These are phyloP conservation scores for Somateria mollissima DNA, from an alignment of 2,797 vertebrate genomes.

Conservation along the genomic window DNA sequence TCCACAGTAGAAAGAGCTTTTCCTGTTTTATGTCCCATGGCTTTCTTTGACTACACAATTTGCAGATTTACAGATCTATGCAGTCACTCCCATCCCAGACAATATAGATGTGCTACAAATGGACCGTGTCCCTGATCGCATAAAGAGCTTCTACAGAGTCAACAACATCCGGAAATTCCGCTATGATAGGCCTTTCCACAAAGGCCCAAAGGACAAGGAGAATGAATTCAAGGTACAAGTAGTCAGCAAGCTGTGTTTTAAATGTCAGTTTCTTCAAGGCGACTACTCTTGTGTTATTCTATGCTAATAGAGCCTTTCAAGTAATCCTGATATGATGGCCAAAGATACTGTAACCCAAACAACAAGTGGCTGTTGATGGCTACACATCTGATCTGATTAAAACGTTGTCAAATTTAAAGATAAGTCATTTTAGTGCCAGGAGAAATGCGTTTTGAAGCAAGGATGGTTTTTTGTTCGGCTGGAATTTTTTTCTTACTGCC, in stretches of 20 bases:
- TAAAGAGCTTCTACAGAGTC: conserved; percentile 99
- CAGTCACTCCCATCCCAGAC: conserved; percentile 95
- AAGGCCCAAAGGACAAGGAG: conserved; percentile 96
- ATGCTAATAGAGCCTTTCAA: neutral
- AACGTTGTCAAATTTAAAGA: neutral
- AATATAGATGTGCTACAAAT: conserved; percentile 93
- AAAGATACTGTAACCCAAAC: neutral
- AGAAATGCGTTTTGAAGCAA: neutral
- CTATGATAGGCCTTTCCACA: conserved; percentile 98
- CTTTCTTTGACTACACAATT: conserved; percentile 82
- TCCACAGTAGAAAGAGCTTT: neutral
- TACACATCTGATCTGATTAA: neutral
- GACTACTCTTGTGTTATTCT: neutral
- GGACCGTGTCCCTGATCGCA: conserved; percentile 96
- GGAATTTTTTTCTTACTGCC: neutral
- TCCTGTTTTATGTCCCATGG: neutral
- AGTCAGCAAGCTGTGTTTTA: neutral
- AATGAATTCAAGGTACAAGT: conserved; percentile 95
- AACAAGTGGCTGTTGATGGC: neutral
- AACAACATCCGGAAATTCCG: conserved; percentile 97
- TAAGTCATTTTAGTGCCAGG: neutral
- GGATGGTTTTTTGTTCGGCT: neutral
- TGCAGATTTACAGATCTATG: conserved; percentile 97
- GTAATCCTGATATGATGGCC: neutral
- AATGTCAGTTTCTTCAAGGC: neutral